Evolutionary conservation across 2,797 vertebrate species (phyloP).

Genomic region (Meriones psammophilus): DNA sequence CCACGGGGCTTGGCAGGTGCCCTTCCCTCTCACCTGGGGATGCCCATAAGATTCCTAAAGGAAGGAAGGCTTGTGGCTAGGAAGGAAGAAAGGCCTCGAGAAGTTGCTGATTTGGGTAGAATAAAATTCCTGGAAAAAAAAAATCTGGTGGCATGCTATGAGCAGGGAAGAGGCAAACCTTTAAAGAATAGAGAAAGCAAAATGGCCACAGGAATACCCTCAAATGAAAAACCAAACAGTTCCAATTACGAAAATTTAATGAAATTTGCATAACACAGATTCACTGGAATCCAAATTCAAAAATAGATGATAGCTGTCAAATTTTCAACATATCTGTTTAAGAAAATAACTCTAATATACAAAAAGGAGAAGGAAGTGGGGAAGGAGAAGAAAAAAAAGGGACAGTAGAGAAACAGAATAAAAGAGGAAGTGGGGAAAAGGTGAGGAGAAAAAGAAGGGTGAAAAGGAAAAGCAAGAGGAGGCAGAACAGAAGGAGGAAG

Average conservation of each 20-base stretch:
- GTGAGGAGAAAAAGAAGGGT: background rate
- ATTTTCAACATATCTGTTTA: background rate
- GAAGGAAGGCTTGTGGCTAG: too few relatives aligned
- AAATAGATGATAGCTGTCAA: background rate
- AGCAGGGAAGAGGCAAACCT: background rate
- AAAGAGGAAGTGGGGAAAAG: background rate
- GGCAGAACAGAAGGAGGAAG: background rate
- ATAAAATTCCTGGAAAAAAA: too few relatives aligned
- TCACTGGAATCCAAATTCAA: slow-evolving; percentile 32
- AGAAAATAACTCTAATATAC: slow-evolving; percentile 15
- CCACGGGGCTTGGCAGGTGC: too few relatives aligned
- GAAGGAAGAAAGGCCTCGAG: too few relatives aligned
- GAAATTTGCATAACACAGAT: background rate
- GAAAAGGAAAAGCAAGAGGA: background rate
- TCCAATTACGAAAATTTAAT: background rate
- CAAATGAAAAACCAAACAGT: slow-evolving; percentile 3
- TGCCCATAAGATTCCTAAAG: too few relatives aligned
- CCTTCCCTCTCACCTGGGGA: too few relatives aligned
- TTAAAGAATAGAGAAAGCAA: background rate
- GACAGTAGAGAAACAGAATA: background rate
- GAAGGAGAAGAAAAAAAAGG: background rate
- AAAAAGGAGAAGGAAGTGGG: background rate
- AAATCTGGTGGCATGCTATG: background rate
- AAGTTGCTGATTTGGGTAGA: too few relatives aligned
- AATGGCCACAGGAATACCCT: background rate